Base-by-base conservation (phyloP, 1,140 invertebrate species). In the Rhagoletis zephyria region DNA sequence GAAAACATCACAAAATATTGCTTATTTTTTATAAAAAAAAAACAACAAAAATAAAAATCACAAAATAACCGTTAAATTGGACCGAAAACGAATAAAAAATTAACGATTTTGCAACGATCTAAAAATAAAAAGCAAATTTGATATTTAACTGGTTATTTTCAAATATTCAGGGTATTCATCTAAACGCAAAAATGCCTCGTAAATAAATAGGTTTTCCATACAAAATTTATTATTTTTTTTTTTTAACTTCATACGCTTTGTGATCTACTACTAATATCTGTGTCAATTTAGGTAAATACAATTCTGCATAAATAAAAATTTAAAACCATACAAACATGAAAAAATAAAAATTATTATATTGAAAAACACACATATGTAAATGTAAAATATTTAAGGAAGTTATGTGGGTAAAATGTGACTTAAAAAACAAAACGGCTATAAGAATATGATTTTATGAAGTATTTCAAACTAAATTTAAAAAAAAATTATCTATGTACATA, bases 211-310 rank as follows among this genome's bases (percentile, higher is more conserved):
- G 30, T 30, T 30, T 30, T 30, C 30, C 30, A 30, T 30, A 0
- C 30, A 30, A 30, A 30, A 30, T 30, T 30, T 90, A 89, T 90
- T 14, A 16, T n/a, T 63, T 63, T 63, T 1, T 63, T 63, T n/a
- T 12, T 88, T 88, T 30, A 89, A 90, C n/a, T 14, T 63, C 61
- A 91, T 91, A 91, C 91, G 90, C 90, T 91, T 91, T 91, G 91
- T 91, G 91, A 91, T 91, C 91, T 90, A 48, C 89, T 90, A 87
- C 9, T 63, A 89, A 91, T 92, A 92, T 92, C 90, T 92, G 91
- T 92, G 91, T 92, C 91, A 92, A 92, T 92, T 92, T 92, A 92
- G 30, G 91, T 90, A 92, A 48, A 91, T 90, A 91, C 90, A 91
- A 91, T 91, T 91, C 91, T 90, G 91, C 88, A 89, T 77, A 77